Base-by-base conservation (phyloP, 1,140 invertebrate genomes). In the Pollicipes pollicipes region DNA sequence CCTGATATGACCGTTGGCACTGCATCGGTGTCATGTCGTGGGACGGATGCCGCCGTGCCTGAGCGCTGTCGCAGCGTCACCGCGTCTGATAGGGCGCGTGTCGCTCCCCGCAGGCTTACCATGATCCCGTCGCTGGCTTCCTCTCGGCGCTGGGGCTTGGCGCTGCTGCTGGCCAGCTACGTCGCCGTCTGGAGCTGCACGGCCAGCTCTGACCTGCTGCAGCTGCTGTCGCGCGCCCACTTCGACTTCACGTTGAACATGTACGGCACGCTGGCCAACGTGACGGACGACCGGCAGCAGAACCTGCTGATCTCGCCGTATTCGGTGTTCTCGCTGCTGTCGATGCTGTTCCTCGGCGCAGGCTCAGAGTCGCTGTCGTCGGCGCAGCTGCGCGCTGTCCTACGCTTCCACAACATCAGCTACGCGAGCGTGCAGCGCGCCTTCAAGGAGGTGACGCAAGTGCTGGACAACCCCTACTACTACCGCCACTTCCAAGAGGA, bases 261-360 rank as follows among this genome's bases (percentile, higher is more conserved):
- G 2, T 79, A 78, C 71, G 69, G 74, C 0, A 63, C 74, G 24
- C 64, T 79, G 66, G 75, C 76, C 6, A 69, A 70, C 64, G 76
- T 76, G 17, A 64, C 74, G 8, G 68, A 45, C 2, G 74, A 73
- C 17, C 32, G 70, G n/a, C 32, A 69, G 21, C 76, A 75, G 28
- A 79, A 79, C 71, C 72, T 79, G 8, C 73, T 78, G 24, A 75
- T 79, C 66, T 78, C 78, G 6, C 78, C 78, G 6, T 76, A 75
- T 68, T 76, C 76, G 37, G 70, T 79, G 13, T 75, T 76, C 16
- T 76, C 76, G 2, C 75, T 78, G 4, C 73, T 79, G 35, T 76
- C 76, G 17, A 77, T 77, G 67, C 72, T 79, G 26, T 78, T 77
- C 72, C 70, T 77, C 4, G 77, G 77, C 24, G 73, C 76, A n/a